phyloP scores from a whole-genome alignment of 2,797 vertebrate genomes.

The Pseudochaenichthys georgianus region DNA sequence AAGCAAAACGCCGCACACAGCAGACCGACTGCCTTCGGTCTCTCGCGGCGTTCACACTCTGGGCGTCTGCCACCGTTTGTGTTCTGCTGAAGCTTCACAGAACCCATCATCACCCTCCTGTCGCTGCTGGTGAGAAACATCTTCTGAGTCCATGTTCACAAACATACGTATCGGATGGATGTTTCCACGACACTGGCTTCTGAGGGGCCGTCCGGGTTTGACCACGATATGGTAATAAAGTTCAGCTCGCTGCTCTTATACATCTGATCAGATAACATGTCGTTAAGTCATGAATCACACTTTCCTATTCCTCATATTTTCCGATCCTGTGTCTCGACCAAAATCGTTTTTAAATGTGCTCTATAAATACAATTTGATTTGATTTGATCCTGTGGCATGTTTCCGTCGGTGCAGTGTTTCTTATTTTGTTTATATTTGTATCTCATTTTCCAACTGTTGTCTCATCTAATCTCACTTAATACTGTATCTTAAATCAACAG shows the following conservation, averaged over 20 bases:
- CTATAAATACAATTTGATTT: no score
- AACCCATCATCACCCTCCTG: neutral
- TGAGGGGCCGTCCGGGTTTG: neutral
- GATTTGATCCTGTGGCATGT: no score
- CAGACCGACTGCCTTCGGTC: neutral
- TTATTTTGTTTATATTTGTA: neutral
- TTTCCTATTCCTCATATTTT: neutral
- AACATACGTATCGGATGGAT: neutral
- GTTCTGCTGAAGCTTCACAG: constrained; percentile 3
- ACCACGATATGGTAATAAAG: neutral
- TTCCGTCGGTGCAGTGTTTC: neutral
- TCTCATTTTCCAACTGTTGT: neutral
- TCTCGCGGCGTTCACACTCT: neutral
- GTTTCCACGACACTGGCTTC: neutral
- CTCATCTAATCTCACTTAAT: no score
- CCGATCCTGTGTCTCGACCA: no score
- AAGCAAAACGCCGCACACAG: no score
- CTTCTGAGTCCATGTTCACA: neutral
- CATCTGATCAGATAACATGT: neutral
- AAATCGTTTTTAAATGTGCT: no score
- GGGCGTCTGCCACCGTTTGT: neutral
- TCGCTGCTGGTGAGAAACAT: neutral
- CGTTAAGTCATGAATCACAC: neutral
- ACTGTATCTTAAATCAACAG: no score
- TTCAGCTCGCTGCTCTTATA: neutral